phyloP scores from a whole-genome alignment of 2,888 invertebrate species.

The Drosophila bunnanda region DNA sequence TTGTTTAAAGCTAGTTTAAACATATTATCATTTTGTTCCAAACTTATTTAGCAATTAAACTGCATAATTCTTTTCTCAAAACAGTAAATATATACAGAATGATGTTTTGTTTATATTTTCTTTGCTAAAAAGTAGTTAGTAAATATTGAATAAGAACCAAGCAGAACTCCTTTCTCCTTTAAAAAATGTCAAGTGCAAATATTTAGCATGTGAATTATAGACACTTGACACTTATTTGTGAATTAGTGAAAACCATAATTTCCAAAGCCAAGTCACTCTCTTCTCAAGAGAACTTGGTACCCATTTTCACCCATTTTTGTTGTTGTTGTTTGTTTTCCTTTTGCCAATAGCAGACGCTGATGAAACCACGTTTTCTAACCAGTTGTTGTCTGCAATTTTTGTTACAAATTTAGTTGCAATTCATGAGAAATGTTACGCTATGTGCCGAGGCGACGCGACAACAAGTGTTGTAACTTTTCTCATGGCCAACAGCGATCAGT shows the following conservation, averaged over 20 bases:
- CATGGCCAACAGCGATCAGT: constrained; percentile 53
- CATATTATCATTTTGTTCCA: no score
- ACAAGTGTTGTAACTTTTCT: constrained; percentile 73
- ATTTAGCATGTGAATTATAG: neutral
- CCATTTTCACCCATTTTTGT: constrained; percentile 1
- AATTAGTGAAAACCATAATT: constrained; percentile 5
- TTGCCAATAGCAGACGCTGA: constrained; percentile 16
- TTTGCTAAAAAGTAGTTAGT: neutral
- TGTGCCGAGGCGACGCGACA: constrained; percentile 28
- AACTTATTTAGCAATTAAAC: no score
- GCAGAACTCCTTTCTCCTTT: neutral
- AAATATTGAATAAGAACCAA: neutral
- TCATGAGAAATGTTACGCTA: constrained; percentile 66
- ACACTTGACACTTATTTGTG: constrained; percentile 7
- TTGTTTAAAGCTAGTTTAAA: neutral
- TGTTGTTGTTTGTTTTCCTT: no score
- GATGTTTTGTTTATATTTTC: neutral
- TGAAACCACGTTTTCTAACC: constrained; percentile 35
- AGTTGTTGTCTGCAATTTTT: constrained; percentile 52
- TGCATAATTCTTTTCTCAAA: no score
- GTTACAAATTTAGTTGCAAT: constrained; percentile 77
- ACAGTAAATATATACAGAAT: neutral
- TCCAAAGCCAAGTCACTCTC: constrained; percentile 16
- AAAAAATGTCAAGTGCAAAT: neutral
- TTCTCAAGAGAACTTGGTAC: constrained; percentile 2